Percentiles rank a stretch among this genome's conserved stretches.
Conservation (phyloP, 2,888 invertebrate genomes). For the Drosophila emarginata region DNA sequence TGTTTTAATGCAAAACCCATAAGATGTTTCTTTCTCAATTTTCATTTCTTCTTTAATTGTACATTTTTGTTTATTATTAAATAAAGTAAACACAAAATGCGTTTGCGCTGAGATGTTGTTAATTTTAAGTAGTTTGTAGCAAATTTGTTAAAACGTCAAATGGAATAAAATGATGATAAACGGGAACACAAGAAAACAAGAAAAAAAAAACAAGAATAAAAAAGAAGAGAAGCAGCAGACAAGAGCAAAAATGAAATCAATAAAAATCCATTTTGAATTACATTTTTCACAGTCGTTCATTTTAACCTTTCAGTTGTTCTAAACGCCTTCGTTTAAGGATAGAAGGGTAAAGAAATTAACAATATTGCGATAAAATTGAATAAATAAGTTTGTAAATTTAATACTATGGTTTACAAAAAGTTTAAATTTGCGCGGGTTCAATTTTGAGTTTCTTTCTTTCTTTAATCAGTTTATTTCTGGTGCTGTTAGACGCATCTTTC, state of each 20-base stretch:
- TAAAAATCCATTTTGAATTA: constrained; percentile 22
- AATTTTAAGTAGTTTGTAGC: constrained; percentile 71
- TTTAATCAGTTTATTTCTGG: too few relatives aligned
- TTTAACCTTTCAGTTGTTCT: neutral
- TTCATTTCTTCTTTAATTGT: constrained; percentile 50
- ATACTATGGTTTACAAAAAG: too few relatives aligned
- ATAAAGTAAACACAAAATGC: constrained; percentile 9
- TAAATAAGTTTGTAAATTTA: too few relatives aligned
- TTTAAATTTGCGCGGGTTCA: neutral
- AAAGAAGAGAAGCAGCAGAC: constrained; percentile 41
- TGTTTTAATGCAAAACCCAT: constrained; percentile 39
- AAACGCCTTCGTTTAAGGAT: too few relatives aligned
- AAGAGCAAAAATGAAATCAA: constrained; percentile 39
- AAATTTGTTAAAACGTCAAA: constrained; percentile 63
- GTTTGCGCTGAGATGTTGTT: constrained; percentile 64
- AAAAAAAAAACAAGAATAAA: constrained; percentile 32
- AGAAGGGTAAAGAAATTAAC: too few relatives aligned
- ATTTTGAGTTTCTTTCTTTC: neutral
- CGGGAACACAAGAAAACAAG: constrained; percentile 6
- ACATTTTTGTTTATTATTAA: constrained; percentile 63
- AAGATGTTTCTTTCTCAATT: constrained; percentile 21
- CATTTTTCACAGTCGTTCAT: neutral
- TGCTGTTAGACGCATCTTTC: neutral
- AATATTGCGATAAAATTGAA: too few relatives aligned
- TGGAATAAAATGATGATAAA: constrained; percentile 24